phyloP scores from a whole-genome alignment of 35 echinoderm and acorn worm genomes.

The Lytechinus pictus region DNA sequence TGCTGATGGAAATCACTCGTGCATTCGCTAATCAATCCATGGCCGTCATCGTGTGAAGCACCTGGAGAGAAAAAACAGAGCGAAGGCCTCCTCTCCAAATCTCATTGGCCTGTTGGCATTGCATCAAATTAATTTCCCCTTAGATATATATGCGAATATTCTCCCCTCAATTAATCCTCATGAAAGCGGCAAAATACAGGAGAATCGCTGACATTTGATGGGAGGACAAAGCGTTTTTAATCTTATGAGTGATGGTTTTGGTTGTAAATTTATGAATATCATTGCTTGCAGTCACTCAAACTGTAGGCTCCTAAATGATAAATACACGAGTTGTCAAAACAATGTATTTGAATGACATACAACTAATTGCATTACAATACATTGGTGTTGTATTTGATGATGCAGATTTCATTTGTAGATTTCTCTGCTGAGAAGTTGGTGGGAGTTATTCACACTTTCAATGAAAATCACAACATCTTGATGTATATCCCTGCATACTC shows the following conservation, averaged over 20 bases:
- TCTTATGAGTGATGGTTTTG: background rate
- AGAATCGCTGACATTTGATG: background rate
- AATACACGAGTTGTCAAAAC: too few species aligned
- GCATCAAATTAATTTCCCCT: constrained; percentile 18
- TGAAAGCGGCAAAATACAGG: background rate
- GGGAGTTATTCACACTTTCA: too few species aligned
- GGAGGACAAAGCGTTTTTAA: background rate
- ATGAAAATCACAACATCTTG: too few species aligned
- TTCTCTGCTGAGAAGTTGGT: too few species aligned
- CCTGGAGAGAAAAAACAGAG: background rate
- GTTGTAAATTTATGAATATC: too few species aligned
- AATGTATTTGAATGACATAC: too few species aligned
- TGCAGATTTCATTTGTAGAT: too few species aligned
- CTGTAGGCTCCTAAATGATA: too few species aligned
- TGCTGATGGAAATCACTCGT: background rate
- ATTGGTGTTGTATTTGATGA: too few species aligned
- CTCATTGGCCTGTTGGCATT: background rate
- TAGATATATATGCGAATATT: background rate
- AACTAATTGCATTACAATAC: too few species aligned
- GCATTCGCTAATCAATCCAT: background rate
- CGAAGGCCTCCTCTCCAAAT: background rate
- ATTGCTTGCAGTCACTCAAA: too few species aligned
- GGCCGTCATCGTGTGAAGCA: background rate
- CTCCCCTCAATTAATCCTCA: background rate
- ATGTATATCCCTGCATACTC: background rate